Evolutionary conservation across 2,888 invertebrate species (phyloP).

Genomic region (Tetragonisca angustula): DNA sequence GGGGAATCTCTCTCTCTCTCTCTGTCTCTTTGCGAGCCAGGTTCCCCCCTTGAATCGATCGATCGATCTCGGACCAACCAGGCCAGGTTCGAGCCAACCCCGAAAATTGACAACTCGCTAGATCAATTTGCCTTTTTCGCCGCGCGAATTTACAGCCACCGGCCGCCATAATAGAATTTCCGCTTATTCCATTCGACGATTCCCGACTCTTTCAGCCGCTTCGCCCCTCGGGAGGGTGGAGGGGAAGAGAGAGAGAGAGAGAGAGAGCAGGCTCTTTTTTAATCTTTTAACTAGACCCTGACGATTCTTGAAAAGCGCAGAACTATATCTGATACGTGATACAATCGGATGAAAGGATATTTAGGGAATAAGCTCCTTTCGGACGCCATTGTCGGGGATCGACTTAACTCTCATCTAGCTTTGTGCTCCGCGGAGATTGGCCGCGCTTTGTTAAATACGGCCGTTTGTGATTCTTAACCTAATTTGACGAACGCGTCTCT

Average conservation of each 20-base stretch:
- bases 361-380: constrained; percentile 19
- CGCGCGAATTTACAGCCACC: too few species aligned
- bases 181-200: background rate
- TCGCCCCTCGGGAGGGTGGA: too few species aligned
- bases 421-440: background rate
- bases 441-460: background rate
- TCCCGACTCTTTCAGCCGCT: background rate
- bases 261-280: background rate
- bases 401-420: background rate
- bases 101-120: constrained; percentile 23
- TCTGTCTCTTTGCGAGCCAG: too few species aligned
- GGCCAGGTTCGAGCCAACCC: background rate
- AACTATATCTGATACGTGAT: constrained; percentile 11
- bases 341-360: constrained; percentile 16
- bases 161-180: background rate
- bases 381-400: background rate
- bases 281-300: background rate
- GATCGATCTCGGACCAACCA: too few species aligned
- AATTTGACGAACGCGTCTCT: background rate
- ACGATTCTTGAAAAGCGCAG: constrained; percentile 5
- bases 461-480: background rate
- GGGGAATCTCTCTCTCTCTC: constrained; percentile 3
- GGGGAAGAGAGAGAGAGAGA: too few species aligned
- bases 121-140: background rate
- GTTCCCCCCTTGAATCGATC: too few species aligned